phyloP scores from a whole-genome alignment of 2,888 invertebrate species.

The Frankliniella fusca region DNA sequence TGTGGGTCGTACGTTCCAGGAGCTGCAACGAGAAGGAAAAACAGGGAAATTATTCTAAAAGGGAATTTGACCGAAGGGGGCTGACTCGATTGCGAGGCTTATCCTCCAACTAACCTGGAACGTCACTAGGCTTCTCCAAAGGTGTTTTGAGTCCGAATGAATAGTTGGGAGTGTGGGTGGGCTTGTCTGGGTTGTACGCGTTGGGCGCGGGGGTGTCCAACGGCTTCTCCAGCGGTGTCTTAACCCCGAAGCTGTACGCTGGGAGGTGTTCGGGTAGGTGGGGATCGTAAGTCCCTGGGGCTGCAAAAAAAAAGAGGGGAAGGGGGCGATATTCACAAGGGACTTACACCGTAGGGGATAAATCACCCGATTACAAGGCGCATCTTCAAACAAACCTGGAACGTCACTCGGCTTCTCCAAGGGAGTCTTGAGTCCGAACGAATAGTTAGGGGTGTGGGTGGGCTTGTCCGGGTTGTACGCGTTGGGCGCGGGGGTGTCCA shows the following conservation, averaged over 20 bases:
- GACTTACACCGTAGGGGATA: background rate
- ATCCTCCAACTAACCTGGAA: constrained; percentile 56
- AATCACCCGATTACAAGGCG: background rate
- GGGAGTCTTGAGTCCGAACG: constrained; percentile 67
- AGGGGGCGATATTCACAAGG: background rate
- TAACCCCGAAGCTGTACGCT: constrained; percentile 67
- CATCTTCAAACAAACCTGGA: constrained; percentile 53
- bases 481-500: constrained; percentile 80
- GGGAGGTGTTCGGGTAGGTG: constrained; percentile 53
- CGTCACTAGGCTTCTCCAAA: constrained; percentile 58
- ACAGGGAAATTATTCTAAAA: background rate
- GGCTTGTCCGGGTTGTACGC: constrained; percentile 78
- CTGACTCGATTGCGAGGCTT: background rate
- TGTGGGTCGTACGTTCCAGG: constrained; percentile 86
- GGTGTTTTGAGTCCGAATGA: constrained; percentile 69
- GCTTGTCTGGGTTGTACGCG: constrained; percentile 78
- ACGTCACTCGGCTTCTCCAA: constrained; percentile 59
- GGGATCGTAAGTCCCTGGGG: constrained; percentile 33
- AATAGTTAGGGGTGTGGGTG: constrained; percentile 61
- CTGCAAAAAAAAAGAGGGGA: background rate
- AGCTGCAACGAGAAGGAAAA: constrained; percentile 57
- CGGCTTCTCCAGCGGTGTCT: constrained; percentile 57
- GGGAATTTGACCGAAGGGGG: background rate
- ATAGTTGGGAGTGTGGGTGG: constrained; percentile 62
- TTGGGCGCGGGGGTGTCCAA: constrained; percentile 80